Evolutionary conservation across 2,797 vertebrate species (phyloP).

Genomic region (Spinus pinus): DNA sequence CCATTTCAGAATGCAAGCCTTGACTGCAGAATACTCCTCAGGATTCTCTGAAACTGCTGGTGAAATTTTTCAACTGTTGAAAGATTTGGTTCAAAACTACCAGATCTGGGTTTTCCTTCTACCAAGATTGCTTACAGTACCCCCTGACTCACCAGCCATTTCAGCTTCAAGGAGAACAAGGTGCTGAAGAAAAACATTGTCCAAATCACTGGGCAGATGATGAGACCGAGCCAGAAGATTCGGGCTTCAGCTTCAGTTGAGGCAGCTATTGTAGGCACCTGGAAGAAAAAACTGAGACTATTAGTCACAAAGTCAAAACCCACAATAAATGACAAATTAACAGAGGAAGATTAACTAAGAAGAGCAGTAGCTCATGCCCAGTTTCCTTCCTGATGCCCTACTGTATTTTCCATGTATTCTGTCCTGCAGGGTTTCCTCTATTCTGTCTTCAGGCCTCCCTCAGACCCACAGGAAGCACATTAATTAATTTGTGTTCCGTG

Average conservation of each 20-base stretch:
- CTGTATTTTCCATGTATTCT: not conserved
- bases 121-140: not conserved
- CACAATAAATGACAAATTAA: not conserved
- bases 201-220: conserved; percentile 87
- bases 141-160: conserved; percentile 83
- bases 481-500: fast-evolving
- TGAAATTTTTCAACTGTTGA: not conserved
- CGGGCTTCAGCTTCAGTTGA: conserved; percentile 83
- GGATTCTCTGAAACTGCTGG: not conserved
- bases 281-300: not conserved
- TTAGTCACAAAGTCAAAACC: not conserved
- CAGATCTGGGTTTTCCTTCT: not conserved
- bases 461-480: not conserved
- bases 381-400: not conserved
- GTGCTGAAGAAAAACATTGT: conserved; percentile 86
- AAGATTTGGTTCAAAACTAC: not conserved
- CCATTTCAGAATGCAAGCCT: not conserved
- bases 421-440: not conserved
- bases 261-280: conserved; percentile 59
- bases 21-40: not conserved
- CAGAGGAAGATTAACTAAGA: not conserved
- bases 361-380: not conserved
- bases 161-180: conserved; percentile 85
- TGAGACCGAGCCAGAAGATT: conserved; percentile 88
- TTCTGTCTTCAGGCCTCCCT: not conserved